Percentiles rank a stretch among this genome's conserved stretches.
Conservation (phyloP, 2,797 vertebrate species). For the Hybognathus amarus region DNA sequence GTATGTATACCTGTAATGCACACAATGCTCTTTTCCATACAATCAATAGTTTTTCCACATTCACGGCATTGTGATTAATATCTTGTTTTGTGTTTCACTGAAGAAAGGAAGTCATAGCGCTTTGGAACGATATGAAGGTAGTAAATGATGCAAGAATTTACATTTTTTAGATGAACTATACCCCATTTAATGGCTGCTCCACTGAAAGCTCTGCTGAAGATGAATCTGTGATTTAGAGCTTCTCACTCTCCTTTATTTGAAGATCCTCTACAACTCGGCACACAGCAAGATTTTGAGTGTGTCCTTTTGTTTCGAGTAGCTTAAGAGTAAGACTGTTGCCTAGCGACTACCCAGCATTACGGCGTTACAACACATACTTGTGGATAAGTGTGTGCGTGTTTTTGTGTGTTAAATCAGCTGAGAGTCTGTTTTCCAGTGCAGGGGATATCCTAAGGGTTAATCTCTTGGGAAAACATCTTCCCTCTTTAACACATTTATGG, state of each 20-base stretch:
- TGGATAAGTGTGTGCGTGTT: constrained; percentile 64
- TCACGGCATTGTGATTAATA: not conserved
- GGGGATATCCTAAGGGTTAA: constrained; percentile 67
- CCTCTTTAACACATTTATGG: constrained; percentile 56
- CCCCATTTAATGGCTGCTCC: constrained; percentile 38
- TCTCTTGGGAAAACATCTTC: constrained; percentile 73
- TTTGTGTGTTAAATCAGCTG: constrained; percentile 72
- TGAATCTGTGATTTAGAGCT: constrained; percentile 47
- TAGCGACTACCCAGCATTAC: constrained; percentile 79
- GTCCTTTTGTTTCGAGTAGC: constrained; percentile 76
- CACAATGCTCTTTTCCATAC: not conserved
- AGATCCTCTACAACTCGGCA: constrained; percentile 56
- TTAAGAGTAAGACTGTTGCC: constrained; percentile 79
- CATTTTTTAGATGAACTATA: not conserved
- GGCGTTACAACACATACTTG: constrained; percentile 68
- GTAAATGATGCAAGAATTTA: not conserved
- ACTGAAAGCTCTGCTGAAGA: constrained; percentile 29
- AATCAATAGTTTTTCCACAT: not conserved
- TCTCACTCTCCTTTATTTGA: constrained; percentile 45
- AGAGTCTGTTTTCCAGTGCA: constrained; percentile 74
- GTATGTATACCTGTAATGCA: constrained; percentile 1
- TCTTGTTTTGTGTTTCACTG: not conserved
- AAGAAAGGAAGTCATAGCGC: not conserved
- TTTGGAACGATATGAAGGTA: not conserved
- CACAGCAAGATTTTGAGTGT: constrained; percentile 70